Evolutionary conservation across 2,888 invertebrate species (phyloP), one percentile per base, ranked within the genome.

Genomic region (Cephus pulcher): DNA sequence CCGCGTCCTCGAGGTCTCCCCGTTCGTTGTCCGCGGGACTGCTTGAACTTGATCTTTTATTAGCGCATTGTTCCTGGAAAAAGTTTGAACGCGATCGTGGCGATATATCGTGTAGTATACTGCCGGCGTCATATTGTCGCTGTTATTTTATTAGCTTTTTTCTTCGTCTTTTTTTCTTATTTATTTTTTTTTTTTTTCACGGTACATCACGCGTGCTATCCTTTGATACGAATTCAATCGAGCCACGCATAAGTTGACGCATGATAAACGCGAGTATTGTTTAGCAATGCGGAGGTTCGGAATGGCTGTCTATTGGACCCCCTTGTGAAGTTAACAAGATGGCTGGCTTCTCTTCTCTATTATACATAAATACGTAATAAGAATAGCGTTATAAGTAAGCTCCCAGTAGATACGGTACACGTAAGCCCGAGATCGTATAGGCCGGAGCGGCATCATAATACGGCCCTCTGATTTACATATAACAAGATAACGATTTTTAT

Each of bases 401-500:
- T 76, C 76, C 78, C 12, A 80, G 79, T 68, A 79, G 80, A 82
- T 35, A 35, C 81, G 70, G 70, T 70, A 70, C 30, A 70, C n/a
- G 70, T 70, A 70, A 70, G 70, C 70, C 70, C 70, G 70, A 70
- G 70, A 70, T 70, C 70, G 30, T 30, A 33, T 15, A 78, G 74
- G 75, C 73, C 80, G 82, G 82, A 80, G 80, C 83, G 84, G 82
- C 86, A 80, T 85, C 85, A 82, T 84, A 86, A 87, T 84, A 82
- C 81, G 84, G 81, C 81, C 83, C 81, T 84, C 81, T 76, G 84
- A 90, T 90, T 90, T 90, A 88, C 90, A 90, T 90, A 89, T 90
- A 90, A 90, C 90, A 88, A 90, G 89, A 90, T 90, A 88, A 89
- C 84, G 85, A 83, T 84, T 84, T 89, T 86, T 84, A 84, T 88